phyloP scores from a whole-genome alignment of 2,888 invertebrate species.

The Cataglyphis albicans region DNA sequence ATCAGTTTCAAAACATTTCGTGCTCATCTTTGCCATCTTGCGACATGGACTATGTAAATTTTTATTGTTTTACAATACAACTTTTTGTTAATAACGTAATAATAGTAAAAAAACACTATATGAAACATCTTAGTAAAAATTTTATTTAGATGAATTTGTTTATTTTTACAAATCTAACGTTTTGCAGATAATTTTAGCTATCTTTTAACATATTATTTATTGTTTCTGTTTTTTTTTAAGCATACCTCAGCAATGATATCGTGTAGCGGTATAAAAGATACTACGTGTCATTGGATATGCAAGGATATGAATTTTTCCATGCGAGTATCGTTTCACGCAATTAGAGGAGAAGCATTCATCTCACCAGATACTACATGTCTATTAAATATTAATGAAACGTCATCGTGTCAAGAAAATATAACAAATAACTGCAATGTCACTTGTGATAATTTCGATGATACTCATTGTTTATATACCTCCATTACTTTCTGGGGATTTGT shows the following conservation, averaged over 20 bases:
- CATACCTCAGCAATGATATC: constrained; percentile 21
- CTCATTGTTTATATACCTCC: constrained; percentile 87
- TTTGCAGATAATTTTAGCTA: background rate
- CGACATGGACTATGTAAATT: constrained; percentile 57
- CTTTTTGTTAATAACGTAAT: background rate
- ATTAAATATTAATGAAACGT: constrained; percentile 53
- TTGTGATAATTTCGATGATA: constrained; percentile 73
- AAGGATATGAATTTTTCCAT: constrained; percentile 66
- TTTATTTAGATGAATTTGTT: background rate
- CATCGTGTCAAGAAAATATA: constrained; percentile 55
- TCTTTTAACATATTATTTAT: constrained; percentile 1
- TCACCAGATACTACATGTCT: constrained; percentile 70
- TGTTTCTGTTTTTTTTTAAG: constrained; percentile 48
- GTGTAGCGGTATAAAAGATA: constrained; percentile 58
- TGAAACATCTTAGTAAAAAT: background rate
- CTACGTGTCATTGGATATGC: constrained; percentile 77
- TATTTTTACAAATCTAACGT: background rate
- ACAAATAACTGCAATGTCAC: constrained; percentile 69
- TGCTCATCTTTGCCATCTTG: constrained; percentile 62
- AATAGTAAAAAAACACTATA: background rate
- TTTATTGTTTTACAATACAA: constrained; percentile 6
- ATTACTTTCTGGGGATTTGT: constrained; percentile 92
- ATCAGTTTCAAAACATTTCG: constrained; percentile 71
- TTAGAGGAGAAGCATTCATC: constrained; percentile 58
- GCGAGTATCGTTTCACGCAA: constrained; percentile 64